phyloP scores from a whole-genome alignment of 2,888 invertebrate genomes.

The Brenthis hecate region DNA sequence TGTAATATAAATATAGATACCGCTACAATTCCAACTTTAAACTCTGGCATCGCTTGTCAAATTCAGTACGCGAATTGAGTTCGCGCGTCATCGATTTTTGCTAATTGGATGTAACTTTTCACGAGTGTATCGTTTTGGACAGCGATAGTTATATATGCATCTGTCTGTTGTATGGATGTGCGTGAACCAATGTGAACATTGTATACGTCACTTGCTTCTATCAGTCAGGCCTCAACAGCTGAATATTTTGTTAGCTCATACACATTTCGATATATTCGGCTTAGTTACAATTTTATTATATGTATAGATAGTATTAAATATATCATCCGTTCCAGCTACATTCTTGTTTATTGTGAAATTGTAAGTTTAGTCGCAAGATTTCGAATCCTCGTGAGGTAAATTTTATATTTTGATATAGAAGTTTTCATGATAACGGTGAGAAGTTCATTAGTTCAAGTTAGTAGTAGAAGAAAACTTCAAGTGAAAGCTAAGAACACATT shows the following conservation, averaged over 20 bases:
- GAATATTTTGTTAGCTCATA: constrained; percentile 53
- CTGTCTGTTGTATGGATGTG: constrained; percentile 11
- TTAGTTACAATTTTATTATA: no score
- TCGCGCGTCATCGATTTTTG: constrained; percentile 67
- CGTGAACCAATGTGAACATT: constrained; percentile 44
- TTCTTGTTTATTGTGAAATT: background rate
- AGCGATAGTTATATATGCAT: constrained; percentile 36
- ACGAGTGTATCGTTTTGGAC: constrained; percentile 52
- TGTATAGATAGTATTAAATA: no score
- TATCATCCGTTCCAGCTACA: background rate
- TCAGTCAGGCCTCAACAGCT: constrained; percentile 50
- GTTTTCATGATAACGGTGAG: no score
- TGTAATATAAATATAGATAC: constrained; percentile 1
- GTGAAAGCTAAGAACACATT: no score
- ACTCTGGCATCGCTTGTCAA: constrained; percentile 64
- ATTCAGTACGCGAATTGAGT: constrained; percentile 58
- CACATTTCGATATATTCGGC: constrained; percentile 33
- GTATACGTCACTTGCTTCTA: constrained; percentile 52
- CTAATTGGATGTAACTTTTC: constrained; percentile 78
- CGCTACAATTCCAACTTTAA: background rate
- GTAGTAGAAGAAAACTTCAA: no score
- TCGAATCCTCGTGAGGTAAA: no score
- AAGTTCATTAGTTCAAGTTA: no score
- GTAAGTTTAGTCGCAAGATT: no score
- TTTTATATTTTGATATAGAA: no score